phyloP scores from a whole-genome alignment of 2,113 vertebrate genomes.

The Gallinago jamesoni region DNA sequence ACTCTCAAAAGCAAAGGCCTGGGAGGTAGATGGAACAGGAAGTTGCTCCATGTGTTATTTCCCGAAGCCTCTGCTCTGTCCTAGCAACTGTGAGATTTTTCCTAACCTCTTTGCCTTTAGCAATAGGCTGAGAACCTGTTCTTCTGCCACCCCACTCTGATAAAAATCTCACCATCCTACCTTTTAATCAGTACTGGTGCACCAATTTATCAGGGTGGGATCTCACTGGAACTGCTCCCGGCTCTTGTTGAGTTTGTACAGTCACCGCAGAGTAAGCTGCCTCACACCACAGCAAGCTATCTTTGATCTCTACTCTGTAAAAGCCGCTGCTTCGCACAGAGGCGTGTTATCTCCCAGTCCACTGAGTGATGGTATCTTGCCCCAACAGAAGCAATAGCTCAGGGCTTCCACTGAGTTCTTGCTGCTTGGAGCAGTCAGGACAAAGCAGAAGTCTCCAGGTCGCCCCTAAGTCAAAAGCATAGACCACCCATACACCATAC shows the following conservation, averaged over 20 bases:
- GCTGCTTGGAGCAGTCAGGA: not conserved
- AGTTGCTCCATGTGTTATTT: not conserved
- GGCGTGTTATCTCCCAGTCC: not conserved
- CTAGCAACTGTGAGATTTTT: not conserved
- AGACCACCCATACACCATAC: not conserved
- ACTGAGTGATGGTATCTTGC: not conserved
- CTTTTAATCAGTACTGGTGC: constrained; percentile 12
- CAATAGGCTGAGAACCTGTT: not conserved
- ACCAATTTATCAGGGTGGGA: not conserved
- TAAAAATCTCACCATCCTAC: constrained; percentile 28
- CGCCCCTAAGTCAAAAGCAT: not conserved
- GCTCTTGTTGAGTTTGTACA: not conserved
- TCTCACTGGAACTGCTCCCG: not conserved
- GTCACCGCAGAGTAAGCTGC: not conserved
- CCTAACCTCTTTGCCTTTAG: constrained; percentile 12
- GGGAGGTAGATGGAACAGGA: not conserved
- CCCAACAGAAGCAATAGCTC: not conserved
- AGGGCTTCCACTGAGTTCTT: not conserved
- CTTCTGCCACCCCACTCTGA: not conserved
- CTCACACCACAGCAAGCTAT: not conserved
- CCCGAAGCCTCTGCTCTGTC: not conserved
- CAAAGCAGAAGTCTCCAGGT: not conserved
- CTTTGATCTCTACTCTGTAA: not conserved
- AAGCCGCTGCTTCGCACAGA: not conserved
- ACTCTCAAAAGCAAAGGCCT: not conserved